Base-by-base conservation (phyloP, 2,888 invertebrate genomes). In the Stenolophus ochropezus region DNA sequence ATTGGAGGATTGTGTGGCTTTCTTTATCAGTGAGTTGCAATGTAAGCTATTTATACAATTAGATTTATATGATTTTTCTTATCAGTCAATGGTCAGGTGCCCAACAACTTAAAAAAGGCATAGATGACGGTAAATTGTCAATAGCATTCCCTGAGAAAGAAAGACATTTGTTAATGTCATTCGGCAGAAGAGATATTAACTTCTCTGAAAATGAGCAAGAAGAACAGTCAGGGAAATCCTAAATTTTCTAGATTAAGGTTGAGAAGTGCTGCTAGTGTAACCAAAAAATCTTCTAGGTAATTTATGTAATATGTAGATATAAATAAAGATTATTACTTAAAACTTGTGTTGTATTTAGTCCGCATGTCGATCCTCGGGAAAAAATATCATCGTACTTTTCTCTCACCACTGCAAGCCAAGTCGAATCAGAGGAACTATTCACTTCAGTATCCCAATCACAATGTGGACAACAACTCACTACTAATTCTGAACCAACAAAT, bases 21-120 rank as follows among this genome's bases (percentile, higher is more conserved):
- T 14, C 83, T 90, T 82, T 91, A 90, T 80, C 91, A 92, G 93
- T 92, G 89, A 89, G 91, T 89, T 42, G 42, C 14, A 6, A 75
- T 49, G 16, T n/a, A 14, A 11, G 20, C 25, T 6, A 82, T 14
- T 23, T 51, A n/a, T 49, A 53, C 4, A 65, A 33, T 56, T 58
- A 49, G 8, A 23, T 18, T 23, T 27, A 5, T 27, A 49, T 75
- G 42, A 33, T 16, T 27, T 42, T 27, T 23, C 18, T 82, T 75
- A 61, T 2, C 23, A 83, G 88, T 79, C 81, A 84, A 65, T 86
- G 85, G 86, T 85, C 87, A 2, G 82, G 83, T 81, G 73, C 86
- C 20, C 71, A 83, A 33, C 85, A 84, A 82, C 56, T 88, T 4
- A 87, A 85, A 74, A 82, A 84, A 25, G 75, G 77, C 5, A 56